Evolutionary conservation across 2,113 vertebrate species (phyloP).

Genomic region (Cheirogaleus medius): DNA sequence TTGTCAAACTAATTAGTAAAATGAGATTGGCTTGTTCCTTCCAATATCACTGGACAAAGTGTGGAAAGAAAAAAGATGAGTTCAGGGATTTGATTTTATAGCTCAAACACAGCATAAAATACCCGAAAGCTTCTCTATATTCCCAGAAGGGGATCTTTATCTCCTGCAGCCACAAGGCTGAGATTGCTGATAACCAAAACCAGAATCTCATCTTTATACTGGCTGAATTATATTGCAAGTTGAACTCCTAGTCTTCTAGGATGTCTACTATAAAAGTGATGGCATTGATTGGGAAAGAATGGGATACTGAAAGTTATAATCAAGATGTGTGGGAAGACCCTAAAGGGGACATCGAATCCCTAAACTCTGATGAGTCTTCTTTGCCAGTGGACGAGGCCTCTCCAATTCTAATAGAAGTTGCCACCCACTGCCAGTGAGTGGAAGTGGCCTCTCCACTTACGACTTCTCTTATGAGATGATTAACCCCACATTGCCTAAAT

Average conservation of each 20-base stretch:
- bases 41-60: not conserved
- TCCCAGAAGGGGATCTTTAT: not conserved
- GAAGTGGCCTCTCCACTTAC: not conserved
- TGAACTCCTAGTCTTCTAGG: not conserved
- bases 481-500: no score
- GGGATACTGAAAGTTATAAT: not conserved
- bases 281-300: not conserved
- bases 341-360: no score
- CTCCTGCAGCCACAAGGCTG: not conserved
- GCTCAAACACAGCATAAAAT: not conserved
- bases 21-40: not conserved
- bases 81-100: not conserved
- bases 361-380: not conserved
- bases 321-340: not conserved
- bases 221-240: not conserved
- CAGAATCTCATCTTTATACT: not conserved
- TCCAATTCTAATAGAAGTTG: not conserved
- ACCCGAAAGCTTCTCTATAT: not conserved
- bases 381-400: not conserved
- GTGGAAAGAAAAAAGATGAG: not conserved
- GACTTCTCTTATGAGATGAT: not conserved
- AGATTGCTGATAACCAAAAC: not conserved
- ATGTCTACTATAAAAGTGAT: not conserved
- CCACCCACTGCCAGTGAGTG: not conserved
- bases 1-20: not conserved